A percentile compares a stretch with the other conserved stretches of the same genome.
Evolutionary conservation across 2,113 vertebrate genomes (phyloP).

Genomic region (Macheiramphus alcinus): DNA sequence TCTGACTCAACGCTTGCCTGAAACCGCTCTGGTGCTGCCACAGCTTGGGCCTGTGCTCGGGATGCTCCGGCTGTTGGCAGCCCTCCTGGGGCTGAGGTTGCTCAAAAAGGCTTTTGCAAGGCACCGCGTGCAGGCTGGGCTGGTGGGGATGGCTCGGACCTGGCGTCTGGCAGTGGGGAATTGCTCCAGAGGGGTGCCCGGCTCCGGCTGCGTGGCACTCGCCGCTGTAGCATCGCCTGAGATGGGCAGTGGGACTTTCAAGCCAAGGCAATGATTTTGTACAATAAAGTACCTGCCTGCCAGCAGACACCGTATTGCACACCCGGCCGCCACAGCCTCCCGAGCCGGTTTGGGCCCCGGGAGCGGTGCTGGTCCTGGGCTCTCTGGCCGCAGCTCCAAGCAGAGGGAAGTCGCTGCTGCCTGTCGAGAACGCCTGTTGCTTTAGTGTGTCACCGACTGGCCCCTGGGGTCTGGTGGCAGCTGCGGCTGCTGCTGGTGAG

Average conservation of each 20-base stretch:
- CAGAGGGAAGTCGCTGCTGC: background rate
- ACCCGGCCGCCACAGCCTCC: background rate
- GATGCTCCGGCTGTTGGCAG: background rate
- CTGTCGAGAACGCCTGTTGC: rapidly evolving
- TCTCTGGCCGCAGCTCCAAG: background rate
- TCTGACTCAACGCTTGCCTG: background rate
- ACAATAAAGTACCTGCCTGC: no score
- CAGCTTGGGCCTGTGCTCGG: rapidly evolving
- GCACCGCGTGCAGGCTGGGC: rapidly evolving
- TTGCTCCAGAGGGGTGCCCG: background rate
- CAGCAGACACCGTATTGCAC: no score
- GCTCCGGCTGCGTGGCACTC: rapidly evolving
- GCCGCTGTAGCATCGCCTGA: rapidly evolving
- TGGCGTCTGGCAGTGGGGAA: rapidly evolving
- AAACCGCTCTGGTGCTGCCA: rapidly evolving
- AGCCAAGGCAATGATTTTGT: background rate
- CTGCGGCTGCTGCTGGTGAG: background rate
- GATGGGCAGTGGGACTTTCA: background rate
- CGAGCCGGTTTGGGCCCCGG: rapidly evolving
- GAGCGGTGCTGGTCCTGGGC: background rate
- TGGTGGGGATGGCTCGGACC: background rate
- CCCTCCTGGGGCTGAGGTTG: background rate
- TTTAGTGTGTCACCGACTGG: background rate
- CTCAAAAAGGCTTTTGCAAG: rapidly evolving
- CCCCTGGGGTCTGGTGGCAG: background rate